These are phyloP conservation scores for Diadromus collaris DNA, from an alignment of 2,888 invertebrate genomes.

Conservation along the genomic window DNA sequence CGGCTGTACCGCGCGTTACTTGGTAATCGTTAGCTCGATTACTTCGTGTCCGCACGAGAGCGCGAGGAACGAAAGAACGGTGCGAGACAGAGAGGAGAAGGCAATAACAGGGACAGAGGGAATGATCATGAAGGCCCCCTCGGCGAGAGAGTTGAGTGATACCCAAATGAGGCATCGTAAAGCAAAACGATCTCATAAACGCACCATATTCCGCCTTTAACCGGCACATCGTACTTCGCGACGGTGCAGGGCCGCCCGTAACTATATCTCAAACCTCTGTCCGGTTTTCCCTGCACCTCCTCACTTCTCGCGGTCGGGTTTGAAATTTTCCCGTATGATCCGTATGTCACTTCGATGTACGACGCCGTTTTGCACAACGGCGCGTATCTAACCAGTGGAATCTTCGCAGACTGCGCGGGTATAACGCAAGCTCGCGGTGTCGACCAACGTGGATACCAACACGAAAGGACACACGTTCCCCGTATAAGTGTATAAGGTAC, in stretches of 20 bases:
- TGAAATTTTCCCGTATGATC: slow-evolving; percentile 43
- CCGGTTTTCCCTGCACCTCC: slow-evolving; percentile 31
- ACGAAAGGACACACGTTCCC: slow-evolving; percentile 7
- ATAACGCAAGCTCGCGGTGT: slow-evolving; percentile 33
- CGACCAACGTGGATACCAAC: slow-evolving; percentile 34
- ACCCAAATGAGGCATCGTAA: slow-evolving; percentile 68
- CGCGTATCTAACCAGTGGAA: slow-evolving; percentile 44
- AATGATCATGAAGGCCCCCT: slow-evolving; percentile 26
- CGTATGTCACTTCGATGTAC: slow-evolving; percentile 52
- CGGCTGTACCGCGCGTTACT: not conserved
- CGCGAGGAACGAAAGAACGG: slow-evolving; percentile 27
- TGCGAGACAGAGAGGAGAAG: slow-evolving; percentile 1
- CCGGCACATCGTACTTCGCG: slow-evolving; percentile 26
- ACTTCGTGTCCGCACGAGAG: slow-evolving; percentile 24
- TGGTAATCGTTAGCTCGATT: slow-evolving; percentile 31
- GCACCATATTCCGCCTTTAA: slow-evolving; percentile 66
- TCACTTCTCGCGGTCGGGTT: slow-evolving; percentile 17
- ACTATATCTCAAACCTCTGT: not conserved
- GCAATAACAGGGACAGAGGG: slow-evolving; percentile 4
- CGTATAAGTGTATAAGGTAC: slow-evolving; percentile 11
- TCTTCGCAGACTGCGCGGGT: slow-evolving; percentile 44
- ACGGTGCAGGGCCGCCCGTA: slow-evolving; percentile 3
- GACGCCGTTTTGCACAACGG: slow-evolving; percentile 41
- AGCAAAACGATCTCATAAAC: slow-evolving; percentile 71
- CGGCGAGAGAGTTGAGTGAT: slow-evolving; percentile 30